A percentile compares a stretch with the other conserved stretches of the same genome.
Evolutionary conservation across 2,113 vertebrate genomes (phyloP).

Genomic region (Aramus guarauna): DNA sequence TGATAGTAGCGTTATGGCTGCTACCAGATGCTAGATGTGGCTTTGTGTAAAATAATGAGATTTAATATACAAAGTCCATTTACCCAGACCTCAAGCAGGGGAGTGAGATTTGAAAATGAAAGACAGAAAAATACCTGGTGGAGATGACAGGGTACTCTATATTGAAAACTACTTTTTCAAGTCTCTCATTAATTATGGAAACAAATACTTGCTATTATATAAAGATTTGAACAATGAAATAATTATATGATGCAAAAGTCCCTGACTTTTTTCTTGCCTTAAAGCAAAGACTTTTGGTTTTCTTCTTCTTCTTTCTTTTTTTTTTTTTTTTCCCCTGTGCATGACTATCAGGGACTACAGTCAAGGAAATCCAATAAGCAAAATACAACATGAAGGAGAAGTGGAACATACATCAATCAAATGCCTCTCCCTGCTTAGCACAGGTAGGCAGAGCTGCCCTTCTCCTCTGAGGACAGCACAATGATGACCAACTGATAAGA

Average conservation of each 20-base stretch:
- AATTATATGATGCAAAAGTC: background rate
- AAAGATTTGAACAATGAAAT: background rate
- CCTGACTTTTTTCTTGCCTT: background rate
- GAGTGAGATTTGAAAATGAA: background rate
- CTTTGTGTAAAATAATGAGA: background rate
- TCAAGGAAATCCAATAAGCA: background rate
- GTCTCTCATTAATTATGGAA: background rate
- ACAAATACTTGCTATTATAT: background rate
- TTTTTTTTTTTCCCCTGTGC: too few relatives aligned
- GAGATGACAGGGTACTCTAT: background rate
- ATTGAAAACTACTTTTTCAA: background rate
- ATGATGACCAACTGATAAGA: background rate
- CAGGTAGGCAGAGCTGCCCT: background rate
- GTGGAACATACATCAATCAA: background rate
- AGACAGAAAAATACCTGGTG: background rate
- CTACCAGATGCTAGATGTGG: background rate
- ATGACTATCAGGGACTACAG: background rate
- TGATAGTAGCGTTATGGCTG: background rate
- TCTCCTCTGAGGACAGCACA: background rate
- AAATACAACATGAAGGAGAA: background rate
- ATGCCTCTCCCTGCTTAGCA: background rate
- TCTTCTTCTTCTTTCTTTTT: accelerated
- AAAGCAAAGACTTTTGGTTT: background rate
- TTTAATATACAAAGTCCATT: constrained; percentile 13
- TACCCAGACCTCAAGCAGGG: background rate